These are phyloP conservation scores for Salminus brasiliensis DNA, from an alignment of 2,113 vertebrate species.

Conservation along the genomic window DNA sequence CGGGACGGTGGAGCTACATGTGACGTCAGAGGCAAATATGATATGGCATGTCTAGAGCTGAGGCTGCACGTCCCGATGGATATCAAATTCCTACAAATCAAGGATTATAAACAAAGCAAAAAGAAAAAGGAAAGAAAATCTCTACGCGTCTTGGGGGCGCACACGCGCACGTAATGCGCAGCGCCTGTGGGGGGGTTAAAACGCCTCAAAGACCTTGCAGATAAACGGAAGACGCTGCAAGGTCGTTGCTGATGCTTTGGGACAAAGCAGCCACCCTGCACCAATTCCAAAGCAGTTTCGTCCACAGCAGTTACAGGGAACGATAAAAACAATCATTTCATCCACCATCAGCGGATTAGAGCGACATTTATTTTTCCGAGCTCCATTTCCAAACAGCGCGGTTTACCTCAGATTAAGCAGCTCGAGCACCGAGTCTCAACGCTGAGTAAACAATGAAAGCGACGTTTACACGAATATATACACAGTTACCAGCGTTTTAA, in stretches of 20 bases:
- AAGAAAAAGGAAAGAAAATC: neutral
- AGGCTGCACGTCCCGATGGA: no score
- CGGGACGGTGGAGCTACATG: no score
- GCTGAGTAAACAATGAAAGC: no score
- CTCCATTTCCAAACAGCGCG: no score
- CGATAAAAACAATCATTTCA: neutral
- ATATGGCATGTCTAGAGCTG: conserved; percentile 32
- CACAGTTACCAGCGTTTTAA: no score
- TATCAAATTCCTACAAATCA: no score
- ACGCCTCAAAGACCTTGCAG: conserved; percentile 46
- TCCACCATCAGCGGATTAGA: neutral
- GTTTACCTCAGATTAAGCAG: no score
- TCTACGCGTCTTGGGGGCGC: neutral
- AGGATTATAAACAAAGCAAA: no score
- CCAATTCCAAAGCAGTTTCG: neutral
- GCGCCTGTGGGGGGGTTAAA: conserved; percentile 22
- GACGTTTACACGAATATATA: no score
- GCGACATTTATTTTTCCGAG: neutral
- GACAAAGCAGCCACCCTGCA: neutral
- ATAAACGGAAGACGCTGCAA: conserved; percentile 45
- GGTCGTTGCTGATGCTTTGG: conserved; percentile 49
- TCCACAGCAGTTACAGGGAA: neutral
- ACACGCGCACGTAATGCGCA: conserved; percentile 55
- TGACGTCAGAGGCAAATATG: neutral
- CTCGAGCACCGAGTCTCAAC: neutral